phyloP scores from a whole-genome alignment of 1,140 invertebrate genomes.

The Pogonognathellus flavescens region DNA sequence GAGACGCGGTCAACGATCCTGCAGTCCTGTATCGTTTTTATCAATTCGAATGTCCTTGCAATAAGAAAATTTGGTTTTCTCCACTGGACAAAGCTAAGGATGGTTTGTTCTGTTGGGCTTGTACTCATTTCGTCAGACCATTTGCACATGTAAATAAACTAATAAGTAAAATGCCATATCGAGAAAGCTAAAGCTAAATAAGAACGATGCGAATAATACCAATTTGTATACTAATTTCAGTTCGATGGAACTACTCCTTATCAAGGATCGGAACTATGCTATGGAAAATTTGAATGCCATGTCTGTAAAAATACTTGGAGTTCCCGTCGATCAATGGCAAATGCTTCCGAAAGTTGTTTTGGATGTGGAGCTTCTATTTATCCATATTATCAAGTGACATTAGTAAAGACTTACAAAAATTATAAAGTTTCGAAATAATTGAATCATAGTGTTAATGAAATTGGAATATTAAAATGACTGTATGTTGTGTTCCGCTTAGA shows the following conservation, averaged over 20 bases:
- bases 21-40: constrained; percentile 20
- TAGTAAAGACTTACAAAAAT: neutral
- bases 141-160: constrained; percentile 20
- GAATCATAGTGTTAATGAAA: no score
- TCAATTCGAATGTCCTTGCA: constrained; percentile 18
- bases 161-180: neutral
- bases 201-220: no score
- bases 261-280: constrained; percentile 8
- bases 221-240: no score
- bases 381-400: constrained; percentile 33
- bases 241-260: constrained; percentile 19
- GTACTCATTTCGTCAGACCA: constrained; percentile 28
- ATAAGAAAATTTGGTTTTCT: constrained; percentile 36
- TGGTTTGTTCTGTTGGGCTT: constrained; percentile 13
- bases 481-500: neutral
- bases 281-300: constrained; percentile 28
- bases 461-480: no score
- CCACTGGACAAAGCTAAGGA: constrained; percentile 18
- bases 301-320: constrained; percentile 32
- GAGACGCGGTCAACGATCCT: neutral
- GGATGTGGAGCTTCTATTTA: constrained; percentile 6
- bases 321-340: constrained; percentile 5
- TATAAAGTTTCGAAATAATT: neutral
- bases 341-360: constrained; percentile 20
- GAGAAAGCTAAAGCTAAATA: no score